A percentile compares a stretch with the other conserved stretches of the same genome.
phyloP scores from a whole-genome alignment of 2,888 invertebrate genomes.

The Galerucella calmariensis region DNA sequence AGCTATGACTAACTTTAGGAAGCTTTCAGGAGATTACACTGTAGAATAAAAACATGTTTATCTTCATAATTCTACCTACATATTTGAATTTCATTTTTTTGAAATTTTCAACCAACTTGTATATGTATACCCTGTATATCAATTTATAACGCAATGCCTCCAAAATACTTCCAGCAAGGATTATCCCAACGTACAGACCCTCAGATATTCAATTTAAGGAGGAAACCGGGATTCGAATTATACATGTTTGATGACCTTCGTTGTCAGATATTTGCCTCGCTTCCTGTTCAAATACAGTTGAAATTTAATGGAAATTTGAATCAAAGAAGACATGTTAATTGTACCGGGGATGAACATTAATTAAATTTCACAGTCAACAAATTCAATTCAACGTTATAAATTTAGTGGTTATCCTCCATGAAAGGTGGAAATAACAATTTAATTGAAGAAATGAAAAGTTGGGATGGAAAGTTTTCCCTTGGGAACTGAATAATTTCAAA shows the following conservation, averaged over 20 bases:
- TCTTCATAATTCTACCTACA: too few species aligned
- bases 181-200: not conserved
- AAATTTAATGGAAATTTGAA: not conserved
- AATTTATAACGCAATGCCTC: not conserved
- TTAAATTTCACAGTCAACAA: not conserved
- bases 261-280: not conserved
- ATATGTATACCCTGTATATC: not conserved
- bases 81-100: too few species aligned
- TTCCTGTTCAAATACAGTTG: slow-evolving; percentile 4
- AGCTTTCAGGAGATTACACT: too few species aligned
- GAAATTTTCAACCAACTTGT: too few species aligned
- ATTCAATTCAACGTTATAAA: not conserved
- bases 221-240: not conserved
- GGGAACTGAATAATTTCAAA: too few species aligned
- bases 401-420: not conserved
- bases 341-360: not conserved
- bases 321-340: slow-evolving; percentile 5
- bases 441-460: too few species aligned
- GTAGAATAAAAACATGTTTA: too few species aligned
- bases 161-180: not conserved
- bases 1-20: too few species aligned
- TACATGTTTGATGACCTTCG: slow-evolving; percentile 7
- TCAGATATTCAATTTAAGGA: not conserved
- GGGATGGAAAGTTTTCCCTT: too few species aligned
- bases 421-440: not conserved